Conservation (phyloP, 2,797 vertebrate species). For the Bradypodion pumilum region DNA sequence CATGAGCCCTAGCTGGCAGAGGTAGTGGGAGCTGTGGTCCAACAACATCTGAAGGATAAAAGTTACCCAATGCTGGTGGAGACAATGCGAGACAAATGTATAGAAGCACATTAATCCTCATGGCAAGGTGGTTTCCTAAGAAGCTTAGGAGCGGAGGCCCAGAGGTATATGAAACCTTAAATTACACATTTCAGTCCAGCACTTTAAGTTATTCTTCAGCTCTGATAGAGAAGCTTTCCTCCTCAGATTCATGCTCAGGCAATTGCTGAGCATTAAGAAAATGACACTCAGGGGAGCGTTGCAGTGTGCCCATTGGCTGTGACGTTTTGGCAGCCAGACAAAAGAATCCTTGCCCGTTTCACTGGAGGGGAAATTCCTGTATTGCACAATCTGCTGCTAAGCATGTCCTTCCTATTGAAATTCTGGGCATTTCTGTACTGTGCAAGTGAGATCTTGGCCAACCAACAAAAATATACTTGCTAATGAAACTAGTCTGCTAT, state of each 20-base stretch:
- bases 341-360: not conserved
- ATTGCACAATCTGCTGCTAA: constrained; percentile 5
- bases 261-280: too few species aligned
- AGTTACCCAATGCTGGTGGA: not conserved
- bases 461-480: not conserved
- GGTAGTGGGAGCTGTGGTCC: not conserved
- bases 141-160: not conserved
- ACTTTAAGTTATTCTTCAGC: not conserved
- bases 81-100: not conserved
- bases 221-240: not conserved
- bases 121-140: not conserved
- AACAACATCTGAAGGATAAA: not conserved
- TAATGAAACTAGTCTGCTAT: too few species aligned
- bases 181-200: too few species aligned
- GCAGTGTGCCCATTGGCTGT: not conserved
- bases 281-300: too few species aligned
- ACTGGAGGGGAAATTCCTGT: constrained; percentile 13
- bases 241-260: not conserved
- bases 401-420: not conserved
- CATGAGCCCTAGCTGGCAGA: not conserved
- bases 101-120: not conserved
- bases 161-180: not conserved
- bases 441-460: not conserved
- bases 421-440: not conserved
- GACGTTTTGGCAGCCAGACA: not conserved